Conservation (phyloP, 2,888 invertebrate genomes). For the Norana najaformis region DNA sequence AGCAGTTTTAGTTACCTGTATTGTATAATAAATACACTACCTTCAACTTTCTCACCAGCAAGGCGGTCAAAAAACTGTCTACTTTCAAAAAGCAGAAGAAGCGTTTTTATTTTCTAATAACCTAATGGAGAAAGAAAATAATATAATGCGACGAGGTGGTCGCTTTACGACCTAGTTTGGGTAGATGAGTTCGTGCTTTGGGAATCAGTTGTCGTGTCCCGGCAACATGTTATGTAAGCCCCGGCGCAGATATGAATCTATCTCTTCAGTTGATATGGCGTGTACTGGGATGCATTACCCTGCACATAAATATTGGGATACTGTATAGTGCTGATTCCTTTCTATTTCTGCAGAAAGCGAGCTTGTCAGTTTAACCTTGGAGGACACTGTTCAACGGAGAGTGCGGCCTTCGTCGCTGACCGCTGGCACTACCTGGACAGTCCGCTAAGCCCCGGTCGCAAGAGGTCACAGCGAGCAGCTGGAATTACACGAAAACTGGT, state of each 20-base stretch:
- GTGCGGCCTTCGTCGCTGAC: slow-evolving; percentile 54
- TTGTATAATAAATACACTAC: too few species aligned
- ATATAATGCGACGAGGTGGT: not conserved
- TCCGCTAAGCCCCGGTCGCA: slow-evolving; percentile 53
- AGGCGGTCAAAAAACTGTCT: not conserved
- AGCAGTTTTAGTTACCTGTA: too few species aligned
- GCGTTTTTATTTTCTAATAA: not conserved
- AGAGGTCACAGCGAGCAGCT: slow-evolving; percentile 37
- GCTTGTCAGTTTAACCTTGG: slow-evolving; percentile 57
- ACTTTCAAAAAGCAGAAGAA: not conserved
- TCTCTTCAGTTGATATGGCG: not conserved
- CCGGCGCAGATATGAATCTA: too few species aligned
- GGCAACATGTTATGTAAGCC: not conserved
- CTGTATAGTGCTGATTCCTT: not conserved
- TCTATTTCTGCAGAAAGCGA: slow-evolving; percentile 49
- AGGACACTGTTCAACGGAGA: slow-evolving; percentile 57
- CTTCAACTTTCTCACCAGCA: not conserved
- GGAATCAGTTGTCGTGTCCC: not conserved
- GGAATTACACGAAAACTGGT: not conserved
- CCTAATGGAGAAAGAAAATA: not conserved
- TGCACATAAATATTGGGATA: not conserved
- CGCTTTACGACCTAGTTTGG: not conserved
- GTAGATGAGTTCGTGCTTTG: not conserved
- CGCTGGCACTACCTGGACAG: slow-evolving; percentile 57
- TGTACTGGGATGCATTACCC: not conserved